Conservation (phyloP, 2,113 vertebrate species). For the Misgurnus mizolepis region DNA sequence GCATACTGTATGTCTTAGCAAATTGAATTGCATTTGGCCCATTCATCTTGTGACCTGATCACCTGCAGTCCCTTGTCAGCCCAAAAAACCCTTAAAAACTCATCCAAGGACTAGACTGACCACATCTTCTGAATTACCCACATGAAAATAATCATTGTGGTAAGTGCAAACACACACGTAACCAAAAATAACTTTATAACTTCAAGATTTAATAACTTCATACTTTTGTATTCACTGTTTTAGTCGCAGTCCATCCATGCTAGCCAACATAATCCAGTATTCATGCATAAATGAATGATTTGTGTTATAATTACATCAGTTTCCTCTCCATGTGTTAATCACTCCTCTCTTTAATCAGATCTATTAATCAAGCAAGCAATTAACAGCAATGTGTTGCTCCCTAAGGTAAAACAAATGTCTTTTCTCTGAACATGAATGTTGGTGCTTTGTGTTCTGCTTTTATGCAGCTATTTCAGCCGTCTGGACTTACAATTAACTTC, state of each 20-base stretch:
- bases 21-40: neutral
- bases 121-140: neutral
- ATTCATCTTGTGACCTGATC: neutral
- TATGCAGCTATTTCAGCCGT: slow-evolving; percentile 25
- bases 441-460: slow-evolving; percentile 17
- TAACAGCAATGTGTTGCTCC: slow-evolving; percentile 53
- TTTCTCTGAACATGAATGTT: slow-evolving; percentile 8
- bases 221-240: neutral
- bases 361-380: slow-evolving; percentile 63
- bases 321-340: slow-evolving; percentile 53
- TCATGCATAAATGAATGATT: slow-evolving; percentile 49
- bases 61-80: neutral
- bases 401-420: slow-evolving; percentile 43
- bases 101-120: neutral
- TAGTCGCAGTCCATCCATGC: neutral
- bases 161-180: too few species aligned
- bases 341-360: slow-evolving; percentile 56
- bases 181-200: too few species aligned
- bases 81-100: neutral
- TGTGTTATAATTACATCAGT: slow-evolving; percentile 58
- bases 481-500: slow-evolving; percentile 32
- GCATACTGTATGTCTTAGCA: neutral
- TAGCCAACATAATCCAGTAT: slow-evolving; percentile 32
- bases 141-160: neutral
- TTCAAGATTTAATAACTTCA: too few species aligned